A percentile compares a stretch with the other conserved stretches of the same genome.
Evolutionary conservation across 2,113 vertebrate species (phyloP).

Genomic region (Forbesichthys papilliferus): DNA sequence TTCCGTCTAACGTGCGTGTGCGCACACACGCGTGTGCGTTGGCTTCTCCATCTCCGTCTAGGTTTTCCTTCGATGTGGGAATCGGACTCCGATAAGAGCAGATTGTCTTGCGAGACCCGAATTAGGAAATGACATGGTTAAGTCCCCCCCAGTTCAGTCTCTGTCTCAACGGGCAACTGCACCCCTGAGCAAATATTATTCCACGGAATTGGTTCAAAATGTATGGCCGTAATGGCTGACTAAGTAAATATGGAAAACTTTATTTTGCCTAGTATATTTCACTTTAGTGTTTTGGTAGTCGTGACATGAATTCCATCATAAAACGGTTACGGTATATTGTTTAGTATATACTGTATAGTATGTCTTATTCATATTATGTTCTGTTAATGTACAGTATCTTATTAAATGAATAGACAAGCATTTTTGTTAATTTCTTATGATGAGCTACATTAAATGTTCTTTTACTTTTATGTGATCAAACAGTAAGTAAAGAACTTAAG

Average conservation of each 20-base stretch:
- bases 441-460: too few relatives aligned
- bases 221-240: slow-evolving; percentile 31
- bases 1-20: slow-evolving; percentile 29
- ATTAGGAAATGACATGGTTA: slow-evolving; percentile 67
- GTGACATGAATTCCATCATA: too few relatives aligned
- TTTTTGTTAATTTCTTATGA: too few relatives aligned
- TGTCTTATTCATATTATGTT: too few relatives aligned
- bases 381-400: too few relatives aligned
- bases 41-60: slow-evolving; percentile 49
- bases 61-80: slow-evolving; percentile 52
- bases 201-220: slow-evolving; percentile 52
- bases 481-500: too few relatives aligned
- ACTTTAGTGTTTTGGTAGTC: background rate
- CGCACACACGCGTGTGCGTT: slow-evolving; percentile 5
- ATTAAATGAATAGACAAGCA: too few relatives aligned
- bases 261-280: background rate
- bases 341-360: too few relatives aligned
- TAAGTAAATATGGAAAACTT: background rate
- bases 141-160: slow-evolving; percentile 13
- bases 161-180: slow-evolving; percentile 12
- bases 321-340: too few relatives aligned
- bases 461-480: too few relatives aligned
- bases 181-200: slow-evolving; percentile 43
- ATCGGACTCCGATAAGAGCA: slow-evolving; percentile 67
- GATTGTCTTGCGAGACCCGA: slow-evolving; percentile 69